These are phyloP conservation scores for Maccullochella peelii DNA, from an alignment of 2,113 vertebrate species.

Conservation along the genomic window DNA sequence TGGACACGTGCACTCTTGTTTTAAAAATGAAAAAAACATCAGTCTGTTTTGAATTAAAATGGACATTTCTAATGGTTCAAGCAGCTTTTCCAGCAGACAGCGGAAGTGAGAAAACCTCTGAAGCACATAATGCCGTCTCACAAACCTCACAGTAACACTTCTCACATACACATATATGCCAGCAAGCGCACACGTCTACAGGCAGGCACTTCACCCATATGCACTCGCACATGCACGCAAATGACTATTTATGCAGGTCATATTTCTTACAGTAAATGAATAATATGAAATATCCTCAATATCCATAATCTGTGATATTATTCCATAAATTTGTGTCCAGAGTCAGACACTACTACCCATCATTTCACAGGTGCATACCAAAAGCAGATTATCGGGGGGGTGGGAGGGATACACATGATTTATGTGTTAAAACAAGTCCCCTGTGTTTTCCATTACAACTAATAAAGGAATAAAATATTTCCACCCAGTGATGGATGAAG, in stretches of 20 bases:
- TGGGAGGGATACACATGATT: conserved; percentile 77
- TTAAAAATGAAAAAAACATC: neutral
- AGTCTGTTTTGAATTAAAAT: conserved; percentile 13
- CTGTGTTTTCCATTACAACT: conserved; percentile 82
- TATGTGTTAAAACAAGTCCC: conserved; percentile 84
- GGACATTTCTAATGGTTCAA: conserved; percentile 87
- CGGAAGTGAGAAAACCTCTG: conserved; percentile 19
- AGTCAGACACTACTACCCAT: conserved; percentile 71
- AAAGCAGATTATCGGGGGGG: conserved; percentile 68
- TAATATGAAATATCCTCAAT: conserved; percentile 80
- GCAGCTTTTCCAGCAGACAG: conserved; percentile 52
- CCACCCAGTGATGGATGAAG: conserved; percentile 83
- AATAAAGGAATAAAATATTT: conserved; percentile 84
- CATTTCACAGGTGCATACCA: conserved; percentile 75
- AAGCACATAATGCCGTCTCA: conserved; percentile 25
- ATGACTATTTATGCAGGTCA: conserved; percentile 67
- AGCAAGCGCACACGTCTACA: neutral
- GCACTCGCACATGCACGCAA: conserved; percentile 40
- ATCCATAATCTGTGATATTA: conserved; percentile 82
- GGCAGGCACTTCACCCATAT: neutral
- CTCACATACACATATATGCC: conserved; percentile 5
- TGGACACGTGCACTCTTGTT: neutral
- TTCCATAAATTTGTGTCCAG: conserved; percentile 80
- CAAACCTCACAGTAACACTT: conserved; percentile 29
- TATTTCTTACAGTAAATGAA: conserved; percentile 78